Base-by-base conservation (phyloP, 2,113 vertebrate species). In the Siniperca chuatsi region DNA sequence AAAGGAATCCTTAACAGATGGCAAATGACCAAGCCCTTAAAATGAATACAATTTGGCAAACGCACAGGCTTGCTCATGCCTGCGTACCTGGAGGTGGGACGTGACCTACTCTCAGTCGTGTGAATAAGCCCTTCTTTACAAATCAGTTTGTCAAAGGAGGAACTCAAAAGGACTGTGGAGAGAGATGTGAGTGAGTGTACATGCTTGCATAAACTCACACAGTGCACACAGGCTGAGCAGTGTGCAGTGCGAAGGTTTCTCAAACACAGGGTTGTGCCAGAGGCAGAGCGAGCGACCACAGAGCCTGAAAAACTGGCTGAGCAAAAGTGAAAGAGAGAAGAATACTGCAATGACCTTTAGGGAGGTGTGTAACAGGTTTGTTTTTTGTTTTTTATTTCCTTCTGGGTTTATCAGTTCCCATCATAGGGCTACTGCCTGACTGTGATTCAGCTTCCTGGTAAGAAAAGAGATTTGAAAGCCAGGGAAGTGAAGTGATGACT, bases 141-240 rank as follows among this genome's bases (percentile, higher is more conserved):
- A 89, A 88, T 84, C 70, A 83, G 92, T 93, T 94, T 93, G 86
- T 91, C 79, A 66, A 94, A 93, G 93, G 92, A 89, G 89, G 87
- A 88, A 81, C 89, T 92, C 48, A 84, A 72, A 48, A 44, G 76
- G 50, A 25, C 83, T 75, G 87, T 61, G 74, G 18, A 71, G 81
- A 80, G 81, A 69, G 74, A 81, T 40, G 69, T 50, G 66, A 73
- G 72, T 10, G 66, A 73, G 75, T 8, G 66, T 54, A 70, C 62
- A 57, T 8, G 84, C 84, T 89, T 91, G 87, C 89, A 83, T 84
- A 89, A 89, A 92, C 90, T 92, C 81, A 72, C 48, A 29, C 2
- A 13, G 35, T 8, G 58, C 85, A 84, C 76, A 94, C 88, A 93
- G 76, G 54, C 85, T 3, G 35, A 70, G 88, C 85, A 84, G 88